Conservation (phyloP, 2,113 vertebrate species). For the Callospermophilus lateralis region DNA sequence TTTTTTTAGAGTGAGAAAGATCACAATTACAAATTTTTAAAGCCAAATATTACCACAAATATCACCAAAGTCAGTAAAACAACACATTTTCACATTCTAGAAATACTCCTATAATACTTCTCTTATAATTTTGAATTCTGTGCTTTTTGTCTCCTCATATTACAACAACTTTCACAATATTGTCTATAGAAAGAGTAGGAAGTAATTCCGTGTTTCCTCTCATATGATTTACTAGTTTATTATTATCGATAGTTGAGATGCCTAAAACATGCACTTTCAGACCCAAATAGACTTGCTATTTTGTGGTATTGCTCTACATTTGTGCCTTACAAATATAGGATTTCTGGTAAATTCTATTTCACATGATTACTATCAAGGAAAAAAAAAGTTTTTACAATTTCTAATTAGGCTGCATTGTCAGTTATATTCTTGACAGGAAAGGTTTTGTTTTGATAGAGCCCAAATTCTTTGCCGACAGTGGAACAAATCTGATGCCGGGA, state of each 20-base stretch:
- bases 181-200: background rate
- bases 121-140: background rate
- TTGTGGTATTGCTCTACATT: background rate
- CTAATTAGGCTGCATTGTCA: background rate
- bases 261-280: background rate
- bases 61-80: background rate
- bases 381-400: background rate
- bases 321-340: background rate
- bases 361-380: background rate
- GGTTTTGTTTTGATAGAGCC: slow-evolving; percentile 19
- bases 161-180: background rate
- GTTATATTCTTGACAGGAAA: background rate
- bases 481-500: background rate
- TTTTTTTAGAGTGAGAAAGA: slow-evolving; percentile 45
- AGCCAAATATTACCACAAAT: background rate
- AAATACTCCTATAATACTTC: slow-evolving; percentile 1
- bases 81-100: background rate
- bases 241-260: background rate
- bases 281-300: background rate
- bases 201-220: background rate
- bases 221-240: background rate
- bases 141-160: background rate
- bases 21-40: background rate
- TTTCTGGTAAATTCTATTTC: background rate
- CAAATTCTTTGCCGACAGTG: background rate